Base-by-base conservation (phyloP, 1,140 invertebrate genomes). In the Rhysida immarginata region DNA sequence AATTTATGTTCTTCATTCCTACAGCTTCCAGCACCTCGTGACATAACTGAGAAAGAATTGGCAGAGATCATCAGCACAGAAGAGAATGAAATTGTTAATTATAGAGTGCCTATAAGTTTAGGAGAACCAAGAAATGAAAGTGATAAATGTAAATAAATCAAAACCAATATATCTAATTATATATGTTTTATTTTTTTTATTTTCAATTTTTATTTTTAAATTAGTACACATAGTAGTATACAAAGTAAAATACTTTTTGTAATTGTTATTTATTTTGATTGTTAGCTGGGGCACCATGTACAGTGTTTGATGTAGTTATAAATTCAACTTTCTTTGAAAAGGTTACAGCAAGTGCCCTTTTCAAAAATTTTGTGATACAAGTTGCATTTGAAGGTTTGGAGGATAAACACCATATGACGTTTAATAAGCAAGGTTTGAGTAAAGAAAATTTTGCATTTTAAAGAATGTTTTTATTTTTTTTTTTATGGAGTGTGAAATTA, bases 21-120 rank as follows among this genome's bases (percentile, higher is more conserved):
- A 41, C 81, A 48, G 45, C 23, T 94, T 57, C 86, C 85, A 35
- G 70, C 80, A 53, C 87, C 90, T 1, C 75, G 82, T 64, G 84
- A 93, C 61, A 80, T 92, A 35, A 78, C 79, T 2, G 85, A 89
- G 67, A 75, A 80, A 59, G 77, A 88, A 64, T 69, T 94, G 1
- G 65, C 81, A 51, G 71, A 80, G 51, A 77, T 87, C 48, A 63
- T 89, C n/a, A 77, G 80, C 54, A 81, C 82, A 2, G 81, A 87
- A 52, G n/a, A n/a, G n/a, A n/a, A n/a, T n/a, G 78, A 82, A 54
- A 76, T 80, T 0, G 77, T 78, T 2, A 76, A 75, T 44, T 93
- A 81, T 66, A 72, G 82, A 51, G 79, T 94, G 44, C 89, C 90
- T 1, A 86, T 94, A 83, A 90, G 87, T 65, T 83, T 94, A 60